phyloP scores from a whole-genome alignment of 2,797 vertebrate genomes.

The Acridotheres tristis region DNA sequence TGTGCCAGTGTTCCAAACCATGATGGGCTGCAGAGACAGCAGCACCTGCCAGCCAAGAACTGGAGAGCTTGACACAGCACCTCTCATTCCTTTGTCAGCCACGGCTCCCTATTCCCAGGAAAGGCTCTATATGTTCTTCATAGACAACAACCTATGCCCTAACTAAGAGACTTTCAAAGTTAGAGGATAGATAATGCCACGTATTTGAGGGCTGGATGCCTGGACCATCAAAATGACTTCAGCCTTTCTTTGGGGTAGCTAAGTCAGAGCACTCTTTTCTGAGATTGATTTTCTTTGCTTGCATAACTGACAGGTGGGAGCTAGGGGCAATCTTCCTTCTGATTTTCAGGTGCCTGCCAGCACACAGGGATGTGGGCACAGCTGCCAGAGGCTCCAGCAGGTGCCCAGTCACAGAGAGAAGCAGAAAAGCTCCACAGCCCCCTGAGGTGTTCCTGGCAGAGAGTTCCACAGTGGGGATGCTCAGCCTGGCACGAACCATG shows the following conservation, averaged over 20 bases:
- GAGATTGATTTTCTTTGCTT: not conserved
- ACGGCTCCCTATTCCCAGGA: not conserved
- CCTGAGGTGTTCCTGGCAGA: not conserved
- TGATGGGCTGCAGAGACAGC: not conserved
- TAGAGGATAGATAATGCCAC: not conserved
- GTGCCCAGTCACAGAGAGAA: not conserved
- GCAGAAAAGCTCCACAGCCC: not conserved
- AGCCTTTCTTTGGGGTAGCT: not conserved
- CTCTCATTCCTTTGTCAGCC: not conserved
- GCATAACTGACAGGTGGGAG: not conserved
- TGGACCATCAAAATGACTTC: not conserved
- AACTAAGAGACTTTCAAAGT: not conserved
- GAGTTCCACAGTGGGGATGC: not conserved
- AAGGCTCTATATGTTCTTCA: not conserved
- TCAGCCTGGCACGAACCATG: not conserved
- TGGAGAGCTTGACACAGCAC: not conserved
- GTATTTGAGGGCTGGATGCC: not conserved
- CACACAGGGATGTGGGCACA: not conserved
- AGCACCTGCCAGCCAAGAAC: not conserved
- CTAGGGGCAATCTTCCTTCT: not conserved
- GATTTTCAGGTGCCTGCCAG: not conserved
- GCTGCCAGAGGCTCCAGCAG: not conserved
- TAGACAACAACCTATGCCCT: not conserved
- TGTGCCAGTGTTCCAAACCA: not conserved
- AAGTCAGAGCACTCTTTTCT: not conserved